Conservation (phyloP, 2,888 invertebrate genomes). For the Rhagonycha lutea region DNA sequence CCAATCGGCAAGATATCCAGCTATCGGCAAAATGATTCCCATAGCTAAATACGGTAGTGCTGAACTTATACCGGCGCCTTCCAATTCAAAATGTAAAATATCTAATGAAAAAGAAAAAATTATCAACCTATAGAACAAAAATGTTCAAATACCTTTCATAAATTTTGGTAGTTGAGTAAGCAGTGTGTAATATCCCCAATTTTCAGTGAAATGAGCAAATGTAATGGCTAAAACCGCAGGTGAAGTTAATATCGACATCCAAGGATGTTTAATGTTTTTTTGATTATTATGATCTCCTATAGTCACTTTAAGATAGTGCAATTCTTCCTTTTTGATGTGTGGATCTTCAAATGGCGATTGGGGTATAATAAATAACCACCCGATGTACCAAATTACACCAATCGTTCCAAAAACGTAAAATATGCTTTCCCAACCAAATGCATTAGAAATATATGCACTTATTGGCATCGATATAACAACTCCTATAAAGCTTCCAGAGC, state of each 20-base stretch:
- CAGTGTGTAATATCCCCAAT: conserved; percentile 88
- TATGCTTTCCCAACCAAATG: conserved; percentile 78
- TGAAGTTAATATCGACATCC: conserved; percentile 76
- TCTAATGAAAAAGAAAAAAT: conserved; percentile 57
- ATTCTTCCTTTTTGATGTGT: conserved; percentile 71
- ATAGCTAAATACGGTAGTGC: conserved; percentile 89
- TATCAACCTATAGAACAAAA: not conserved
- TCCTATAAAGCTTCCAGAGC: conserved; percentile 84
- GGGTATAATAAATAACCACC: conserved; percentile 72
- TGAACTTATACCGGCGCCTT: conserved; percentile 80
- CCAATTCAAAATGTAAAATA: conserved; percentile 71
- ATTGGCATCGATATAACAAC: conserved; percentile 83
- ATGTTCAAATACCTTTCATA: conserved; percentile 66
- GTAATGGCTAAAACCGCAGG: conserved; percentile 83
- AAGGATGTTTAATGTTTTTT: conserved; percentile 68
- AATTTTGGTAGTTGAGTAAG: conserved; percentile 83
- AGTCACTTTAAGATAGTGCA: conserved; percentile 71
- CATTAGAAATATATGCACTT: conserved; percentile 73
- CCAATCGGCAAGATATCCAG: conserved; percentile 85
- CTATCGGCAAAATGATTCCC: conserved; percentile 78
- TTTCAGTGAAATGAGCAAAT: conserved; percentile 83
- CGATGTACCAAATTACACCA: conserved; percentile 72
- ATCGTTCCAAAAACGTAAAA: conserved; percentile 78
- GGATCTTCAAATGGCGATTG: conserved; percentile 78
- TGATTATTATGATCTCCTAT: conserved; percentile 59